Evolutionary conservation across 1,140 invertebrate genomes (phyloP).

Genomic region (Brevipalpus yothersi): DNA sequence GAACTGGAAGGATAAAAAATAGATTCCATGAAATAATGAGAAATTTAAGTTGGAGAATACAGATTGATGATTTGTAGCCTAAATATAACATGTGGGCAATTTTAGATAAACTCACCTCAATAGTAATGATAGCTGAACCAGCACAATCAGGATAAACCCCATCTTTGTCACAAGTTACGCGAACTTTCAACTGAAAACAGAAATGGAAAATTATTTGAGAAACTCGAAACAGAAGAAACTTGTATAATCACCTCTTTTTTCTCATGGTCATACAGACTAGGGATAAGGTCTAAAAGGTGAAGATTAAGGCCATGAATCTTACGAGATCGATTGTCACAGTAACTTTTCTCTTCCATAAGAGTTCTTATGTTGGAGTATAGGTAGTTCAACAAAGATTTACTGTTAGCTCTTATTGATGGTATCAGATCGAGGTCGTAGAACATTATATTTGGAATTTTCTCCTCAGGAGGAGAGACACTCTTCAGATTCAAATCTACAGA

Average conservation of each 20-base stretch:
- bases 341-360: conserved; percentile 1
- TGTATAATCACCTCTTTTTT: conserved; percentile 3
- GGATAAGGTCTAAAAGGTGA: background rate
- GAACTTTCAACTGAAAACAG: conserved; percentile 1
- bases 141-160: conserved; percentile 5
- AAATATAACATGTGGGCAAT: too few relatives aligned
- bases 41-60: background rate
- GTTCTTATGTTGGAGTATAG: background rate
- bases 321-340: conserved; percentile 4
- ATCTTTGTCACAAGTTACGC: conserved; percentile 2
- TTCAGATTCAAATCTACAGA: background rate
- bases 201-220: background rate
- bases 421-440: background rate
- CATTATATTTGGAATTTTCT: background rate
- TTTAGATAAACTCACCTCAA: conserved; percentile 1
- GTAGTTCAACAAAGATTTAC: background rate
- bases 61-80: background rate
- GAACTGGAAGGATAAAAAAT: background rate
- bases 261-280: background rate
- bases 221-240: background rate
- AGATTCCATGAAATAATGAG: background rate
- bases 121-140: conserved; percentile 3
- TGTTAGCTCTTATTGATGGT: background rate
- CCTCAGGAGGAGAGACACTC: background rate
- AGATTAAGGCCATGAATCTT: conserved; percentile 1